phyloP scores from a whole-genome alignment of 2,888 invertebrate species.

The Philaethria dido region DNA sequence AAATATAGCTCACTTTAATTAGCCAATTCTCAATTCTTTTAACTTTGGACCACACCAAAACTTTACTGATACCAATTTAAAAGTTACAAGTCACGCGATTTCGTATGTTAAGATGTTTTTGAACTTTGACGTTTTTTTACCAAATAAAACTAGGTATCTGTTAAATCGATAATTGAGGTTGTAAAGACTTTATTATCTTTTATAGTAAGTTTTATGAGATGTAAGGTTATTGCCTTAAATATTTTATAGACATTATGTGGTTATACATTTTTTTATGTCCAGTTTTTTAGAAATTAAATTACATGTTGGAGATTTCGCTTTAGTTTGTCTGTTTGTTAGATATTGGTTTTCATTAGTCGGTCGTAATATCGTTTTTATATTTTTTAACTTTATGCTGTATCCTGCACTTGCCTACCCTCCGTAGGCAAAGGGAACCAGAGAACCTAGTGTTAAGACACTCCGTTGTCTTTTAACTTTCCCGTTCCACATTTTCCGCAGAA shows the following conservation, averaged over 20 bases:
- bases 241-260: constrained; percentile 5
- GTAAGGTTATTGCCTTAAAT: not conserved
- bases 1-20: not conserved
- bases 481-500: too few species aligned
- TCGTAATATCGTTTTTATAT: too few species aligned
- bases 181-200: constrained; percentile 22
- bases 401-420: too few species aligned
- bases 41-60: constrained; percentile 27
- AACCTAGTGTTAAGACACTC: too few species aligned
- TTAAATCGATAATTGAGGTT: constrained; percentile 37
- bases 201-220: constrained; percentile 10
- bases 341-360: too few species aligned
- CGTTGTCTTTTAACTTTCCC: too few species aligned
- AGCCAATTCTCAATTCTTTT: not conserved
- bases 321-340: too few species aligned
- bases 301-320: too few species aligned
- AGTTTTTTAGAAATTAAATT: not conserved
- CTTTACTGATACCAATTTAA: constrained; percentile 57
- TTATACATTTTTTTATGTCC: not conserved
- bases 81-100: constrained; percentile 69
- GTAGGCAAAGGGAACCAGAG: too few species aligned
- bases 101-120: constrained; percentile 65
- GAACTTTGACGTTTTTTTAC: constrained; percentile 50
- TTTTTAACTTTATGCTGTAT: too few species aligned
- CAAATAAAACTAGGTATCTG: constrained; percentile 27